Base-by-base conservation (phyloP, 2,888 invertebrate species). In the Noctua pronuba region DNA sequence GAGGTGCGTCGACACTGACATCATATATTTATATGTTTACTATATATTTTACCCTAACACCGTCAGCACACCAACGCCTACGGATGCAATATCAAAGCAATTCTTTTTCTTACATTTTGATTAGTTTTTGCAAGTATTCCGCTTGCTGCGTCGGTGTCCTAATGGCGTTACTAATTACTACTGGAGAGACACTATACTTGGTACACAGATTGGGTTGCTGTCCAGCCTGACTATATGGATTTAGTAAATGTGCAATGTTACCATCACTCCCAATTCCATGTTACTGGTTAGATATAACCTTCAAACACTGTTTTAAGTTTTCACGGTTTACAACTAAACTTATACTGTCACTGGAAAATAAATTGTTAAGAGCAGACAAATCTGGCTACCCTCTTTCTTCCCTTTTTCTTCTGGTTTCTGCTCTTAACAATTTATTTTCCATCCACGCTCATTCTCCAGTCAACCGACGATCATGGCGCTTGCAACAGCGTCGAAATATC, bases 1-100 rank as follows among this genome's bases (percentile, higher is more conserved):
- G 58, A 86, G n/a, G 58, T 82, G 65, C 52, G 46, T 38, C 35
- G 38, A 31, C 44, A 72, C 41, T 52, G 60, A 81, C 46, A 55
- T 67, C 60, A 49, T n/a, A 55, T 13, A 55, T n/a, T 55, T 55
- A 16, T n/a, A 16, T 16, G 31, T 46, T 67, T 68, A 60, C 31
- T 21, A 28, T 10, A 55, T 10, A 11, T 77, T 46, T 55, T 44
- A 64, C 24, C 8, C 13, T 31, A 31, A 55, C 24, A n/a, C 44
- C 24, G n/a, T 49, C 49, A 41, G 35, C 13, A 60, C 38, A 70
- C 21, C 49, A 21, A 44, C 41, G n/a, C 18, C 21, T 41, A 58
- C n/a, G 0, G 11, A 58, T 46, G 24, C 31, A 70, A 31, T 79
- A 49, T 31, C 31, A n/a, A 60, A 71, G 38, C 7, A 46, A 46